Base-by-base conservation (phyloP, 1,140 invertebrate species). In the Schmidtea mediterranea region DNA sequence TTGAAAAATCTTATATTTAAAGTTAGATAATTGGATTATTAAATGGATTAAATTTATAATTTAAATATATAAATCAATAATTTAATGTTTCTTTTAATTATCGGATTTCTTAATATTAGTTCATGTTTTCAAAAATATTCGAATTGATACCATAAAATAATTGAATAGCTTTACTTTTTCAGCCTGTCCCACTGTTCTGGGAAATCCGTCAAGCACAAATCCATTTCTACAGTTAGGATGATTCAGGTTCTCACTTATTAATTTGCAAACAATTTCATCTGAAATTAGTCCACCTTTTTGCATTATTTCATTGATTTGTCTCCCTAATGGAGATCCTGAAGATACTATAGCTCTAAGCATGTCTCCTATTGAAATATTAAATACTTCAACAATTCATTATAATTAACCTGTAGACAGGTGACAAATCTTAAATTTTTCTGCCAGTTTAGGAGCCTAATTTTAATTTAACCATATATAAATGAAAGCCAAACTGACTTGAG, bases 151-250 rank as follows among this genome's bases (percentile, higher is more conserved):
- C n/a, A n/a, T n/a, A 41, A 15, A 15, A 41, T 41, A 18, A 41
- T 12, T 9, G 18, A 15, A 49, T 13, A 10, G 15, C 5, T 52
- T 57, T 54, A 71, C 71, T 72, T 89, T 89, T 66, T 92, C 72
- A 41, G 87, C 89, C 68, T 97, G 89, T 16, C 73, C 72, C 15
- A 89, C 77, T 51, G 80, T 94, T 54, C 89, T 73, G 15, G 89
- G 89, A 64, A 95, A 97, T 6, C 89, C 89, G 72, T 97, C 89
- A 9, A 95, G 68, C 12, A 97, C 68, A 62, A 95, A 95, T 13
- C 89, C 89, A 67, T 82, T 79, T 54, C 75, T 76, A 66, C 89
- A 97, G 57, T 82, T 81, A 0, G 81, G 78, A 55, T 79, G 80
- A 53, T 89, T 77, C 48, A 97, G 67, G 63, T 89, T 87, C 39